Evolutionary conservation across 2,113 vertebrate species (phyloP).

Genomic region (Malurus cyaneus): DNA sequence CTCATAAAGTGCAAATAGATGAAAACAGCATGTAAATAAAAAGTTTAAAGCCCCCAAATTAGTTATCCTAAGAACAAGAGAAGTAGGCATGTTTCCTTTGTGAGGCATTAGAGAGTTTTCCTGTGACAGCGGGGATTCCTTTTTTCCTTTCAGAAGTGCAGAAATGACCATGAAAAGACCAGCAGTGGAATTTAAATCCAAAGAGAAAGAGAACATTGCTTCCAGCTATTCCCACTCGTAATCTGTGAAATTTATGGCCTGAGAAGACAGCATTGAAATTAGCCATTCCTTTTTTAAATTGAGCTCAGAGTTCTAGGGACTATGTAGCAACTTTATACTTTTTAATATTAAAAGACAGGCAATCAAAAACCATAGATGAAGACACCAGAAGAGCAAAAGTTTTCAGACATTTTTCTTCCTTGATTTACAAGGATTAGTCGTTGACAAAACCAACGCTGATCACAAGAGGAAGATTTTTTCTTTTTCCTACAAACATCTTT

Average conservation of each 20-base stretch:
- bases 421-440: not conserved
- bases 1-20: not conserved
- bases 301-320: not conserved
- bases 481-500: not conserved
- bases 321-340: not conserved
- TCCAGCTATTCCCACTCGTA: conserved; percentile 19
- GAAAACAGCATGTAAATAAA: not conserved
- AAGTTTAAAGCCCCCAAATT: not conserved
- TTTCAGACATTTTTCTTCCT: not conserved
- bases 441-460: not conserved
- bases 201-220: not conserved
- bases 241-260: conserved; percentile 21
- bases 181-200: conserved; percentile 17
- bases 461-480: fast-evolving
- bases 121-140: not conserved
- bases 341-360: not conserved
- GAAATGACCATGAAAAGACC: not conserved
- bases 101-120: not conserved
- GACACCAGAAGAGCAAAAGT: not conserved
- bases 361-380: not conserved
- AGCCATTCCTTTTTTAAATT: not conserved
- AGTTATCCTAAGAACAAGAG: not conserved
- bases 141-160: not conserved
- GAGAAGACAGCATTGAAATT: conserved; percentile 5
- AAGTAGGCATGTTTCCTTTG: not conserved